Conservation (phyloP, 2,797 vertebrate genomes). For the Sternotherus odoratus region DNA sequence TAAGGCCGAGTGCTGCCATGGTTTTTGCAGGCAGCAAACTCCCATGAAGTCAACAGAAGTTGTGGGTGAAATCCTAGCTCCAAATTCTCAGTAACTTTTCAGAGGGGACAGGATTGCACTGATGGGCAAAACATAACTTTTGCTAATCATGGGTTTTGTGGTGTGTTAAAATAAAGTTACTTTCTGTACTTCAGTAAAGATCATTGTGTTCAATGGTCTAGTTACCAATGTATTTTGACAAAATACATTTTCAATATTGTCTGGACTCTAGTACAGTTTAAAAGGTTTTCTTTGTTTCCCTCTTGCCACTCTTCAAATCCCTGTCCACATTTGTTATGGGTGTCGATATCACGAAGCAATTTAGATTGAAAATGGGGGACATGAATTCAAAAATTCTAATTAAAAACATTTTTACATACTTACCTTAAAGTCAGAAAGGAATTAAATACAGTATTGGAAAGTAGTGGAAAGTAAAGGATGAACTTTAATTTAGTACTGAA, state of each 20-base stretch:
- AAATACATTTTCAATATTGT: background rate
- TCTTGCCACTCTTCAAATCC: background rate
- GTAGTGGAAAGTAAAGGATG: background rate
- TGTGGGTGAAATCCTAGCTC: background rate
- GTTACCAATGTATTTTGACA: background rate
- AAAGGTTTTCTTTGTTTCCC: background rate
- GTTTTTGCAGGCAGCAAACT: background rate
- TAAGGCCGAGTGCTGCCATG: background rate
- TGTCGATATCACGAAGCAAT: background rate
- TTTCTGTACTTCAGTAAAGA: background rate
- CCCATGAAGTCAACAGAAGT: background rate
- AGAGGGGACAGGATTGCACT: background rate
- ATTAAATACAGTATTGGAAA: background rate
- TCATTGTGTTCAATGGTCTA: background rate
- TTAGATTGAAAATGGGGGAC: background rate
- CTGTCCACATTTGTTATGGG: background rate
- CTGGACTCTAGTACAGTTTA: background rate
- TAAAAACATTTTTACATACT: background rate
- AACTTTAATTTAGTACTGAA: background rate
- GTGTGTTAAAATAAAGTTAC: background rate
- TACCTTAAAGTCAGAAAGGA: background rate
- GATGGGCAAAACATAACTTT: background rate
- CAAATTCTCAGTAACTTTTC: background rate
- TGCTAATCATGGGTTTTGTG: background rate
- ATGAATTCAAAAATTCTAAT: background rate